Evolutionary conservation across 2,113 vertebrate species (phyloP).

Genomic region (Macaca mulatta): DNA sequence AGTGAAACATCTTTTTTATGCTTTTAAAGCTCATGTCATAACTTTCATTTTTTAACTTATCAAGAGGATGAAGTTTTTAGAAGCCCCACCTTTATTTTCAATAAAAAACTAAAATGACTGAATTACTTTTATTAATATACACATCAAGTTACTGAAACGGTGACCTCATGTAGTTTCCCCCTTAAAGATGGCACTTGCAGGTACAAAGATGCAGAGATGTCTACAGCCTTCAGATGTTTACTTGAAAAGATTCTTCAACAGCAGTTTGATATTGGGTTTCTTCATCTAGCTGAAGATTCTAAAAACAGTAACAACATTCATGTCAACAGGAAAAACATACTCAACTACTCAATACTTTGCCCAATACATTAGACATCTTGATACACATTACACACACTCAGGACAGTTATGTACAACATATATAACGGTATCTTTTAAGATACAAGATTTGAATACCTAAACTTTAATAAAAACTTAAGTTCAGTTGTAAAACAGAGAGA

Average conservation of each 20-base stretch:
- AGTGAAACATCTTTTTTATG: conserved; percentile 53
- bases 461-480: conserved; percentile 29
- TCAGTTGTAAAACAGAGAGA: not conserved
- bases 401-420: not conserved
- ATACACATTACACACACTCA: not conserved
- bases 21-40: conserved; percentile 45
- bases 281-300: conserved; percentile 88
- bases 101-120: conserved; percentile 72
- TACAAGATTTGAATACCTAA: not conserved
- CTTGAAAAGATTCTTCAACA: conserved; percentile 87
- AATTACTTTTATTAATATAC: conserved; percentile 81
- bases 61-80: conserved; percentile 43
- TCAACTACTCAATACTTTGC: not conserved
- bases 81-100: conserved; percentile 59
- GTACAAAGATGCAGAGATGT: conserved; percentile 67
- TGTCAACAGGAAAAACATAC: conserved; percentile 42
- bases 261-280: conserved; percentile 88
- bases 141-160: conserved; percentile 63
- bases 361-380: not conserved
- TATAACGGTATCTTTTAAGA: not conserved
- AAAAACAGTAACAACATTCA: conserved; percentile 61
- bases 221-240: conserved; percentile 81
- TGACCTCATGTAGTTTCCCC: conserved; percentile 71
- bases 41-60: conserved; percentile 53
- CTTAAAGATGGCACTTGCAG: conserved; percentile 76